A percentile compares a stretch with the other conserved stretches of the same genome.
These are phyloP conservation scores for Sylvicapra grimmia DNA, from an alignment of 2,113 vertebrate species.

Conservation along the genomic window DNA sequence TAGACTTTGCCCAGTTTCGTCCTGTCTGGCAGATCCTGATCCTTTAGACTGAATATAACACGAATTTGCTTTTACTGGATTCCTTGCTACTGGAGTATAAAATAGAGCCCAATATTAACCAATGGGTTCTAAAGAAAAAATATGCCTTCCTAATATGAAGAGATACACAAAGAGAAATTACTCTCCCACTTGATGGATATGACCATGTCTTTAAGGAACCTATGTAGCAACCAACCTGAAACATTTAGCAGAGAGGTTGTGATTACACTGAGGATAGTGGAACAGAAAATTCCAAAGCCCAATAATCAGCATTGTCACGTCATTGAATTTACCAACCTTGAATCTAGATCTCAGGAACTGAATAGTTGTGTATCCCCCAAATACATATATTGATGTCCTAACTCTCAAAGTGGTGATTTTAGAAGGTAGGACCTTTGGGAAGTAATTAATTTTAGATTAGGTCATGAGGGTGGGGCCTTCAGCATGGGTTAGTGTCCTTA, in stretches of 20 bases:
- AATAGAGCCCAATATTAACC: background rate
- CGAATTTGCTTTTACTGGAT: background rate
- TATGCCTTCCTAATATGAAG: background rate
- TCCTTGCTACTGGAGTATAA: background rate
- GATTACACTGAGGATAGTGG: background rate
- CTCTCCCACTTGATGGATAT: background rate
- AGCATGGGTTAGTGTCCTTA: background rate
- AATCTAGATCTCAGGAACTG: background rate
- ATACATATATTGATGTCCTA: background rate
- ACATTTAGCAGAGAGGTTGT: background rate
- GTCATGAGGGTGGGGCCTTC: background rate
- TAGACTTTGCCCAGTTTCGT: background rate
- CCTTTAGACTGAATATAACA: background rate
- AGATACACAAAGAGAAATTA: background rate
- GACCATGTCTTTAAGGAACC: background rate
- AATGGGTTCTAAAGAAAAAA: background rate
- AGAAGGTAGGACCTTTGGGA: background rate
- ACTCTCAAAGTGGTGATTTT: background rate
- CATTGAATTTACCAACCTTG: background rate
- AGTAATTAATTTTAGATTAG: background rate
- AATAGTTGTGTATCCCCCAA: background rate
- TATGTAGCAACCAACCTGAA: background rate
- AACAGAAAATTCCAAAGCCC: background rate
- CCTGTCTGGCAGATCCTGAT: background rate
- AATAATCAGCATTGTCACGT: background rate